These are phyloP conservation scores for Malthinus flaveolus DNA, from an alignment of 2,888 invertebrate genomes.

Conservation along the genomic window DNA sequence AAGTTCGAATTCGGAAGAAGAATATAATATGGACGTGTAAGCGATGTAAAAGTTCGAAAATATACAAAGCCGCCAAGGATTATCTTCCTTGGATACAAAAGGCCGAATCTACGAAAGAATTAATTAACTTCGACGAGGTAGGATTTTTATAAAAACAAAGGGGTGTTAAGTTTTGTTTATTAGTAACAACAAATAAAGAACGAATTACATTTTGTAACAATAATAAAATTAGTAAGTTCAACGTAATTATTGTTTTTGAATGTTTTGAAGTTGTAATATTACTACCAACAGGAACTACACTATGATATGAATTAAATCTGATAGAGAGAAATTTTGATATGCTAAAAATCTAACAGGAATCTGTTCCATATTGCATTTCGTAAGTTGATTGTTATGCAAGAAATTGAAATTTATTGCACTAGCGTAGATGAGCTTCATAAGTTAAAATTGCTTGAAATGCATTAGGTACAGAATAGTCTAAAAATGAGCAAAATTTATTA, in stretches of 20 bases:
- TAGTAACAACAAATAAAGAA: constrained; percentile 2
- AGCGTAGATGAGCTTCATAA: no score
- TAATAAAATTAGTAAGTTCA: background rate
- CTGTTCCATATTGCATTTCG: constrained; percentile 7
- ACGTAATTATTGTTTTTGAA: background rate
- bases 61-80: constrained; percentile 47
- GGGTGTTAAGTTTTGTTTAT: background rate
- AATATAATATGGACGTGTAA: constrained; percentile 54
- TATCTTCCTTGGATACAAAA: constrained; percentile 55
- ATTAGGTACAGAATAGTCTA: background rate
- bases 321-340: constrained; percentile 11
- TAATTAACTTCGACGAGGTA: constrained; percentile 5
- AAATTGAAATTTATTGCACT: background rate
- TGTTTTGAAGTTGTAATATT: background rate
- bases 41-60: constrained; percentile 51
- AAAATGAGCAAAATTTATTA: constrained; percentile 9
- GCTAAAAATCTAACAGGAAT: constrained; percentile 5
- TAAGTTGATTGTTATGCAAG: background rate
- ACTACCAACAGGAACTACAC: constrained; percentile 4
- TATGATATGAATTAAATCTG: constrained; percentile 13
- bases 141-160: background rate
- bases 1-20: constrained; percentile 56
- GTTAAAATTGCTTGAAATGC: constrained; percentile 3
- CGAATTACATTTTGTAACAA: background rate
- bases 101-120: constrained; percentile 53